A percentile compares a stretch with the other conserved stretches of the same genome.
phyloP scores from a whole-genome alignment of 2,113 vertebrate species.

The Podiceps cristatus region DNA sequence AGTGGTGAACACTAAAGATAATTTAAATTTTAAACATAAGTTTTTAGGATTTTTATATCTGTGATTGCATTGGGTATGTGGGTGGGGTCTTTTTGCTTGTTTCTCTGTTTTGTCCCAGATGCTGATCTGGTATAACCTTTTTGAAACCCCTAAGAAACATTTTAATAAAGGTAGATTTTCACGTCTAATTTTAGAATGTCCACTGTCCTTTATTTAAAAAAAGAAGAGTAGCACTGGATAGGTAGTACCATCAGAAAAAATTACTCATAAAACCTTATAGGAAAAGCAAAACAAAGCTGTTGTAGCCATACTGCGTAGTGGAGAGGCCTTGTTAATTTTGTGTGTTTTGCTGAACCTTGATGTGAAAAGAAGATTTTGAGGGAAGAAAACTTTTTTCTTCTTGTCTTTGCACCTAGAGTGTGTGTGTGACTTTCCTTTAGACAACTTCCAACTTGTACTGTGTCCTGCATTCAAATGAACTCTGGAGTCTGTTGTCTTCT shows the following conservation, averaged over 20 bases:
- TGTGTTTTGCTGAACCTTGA: neutral
- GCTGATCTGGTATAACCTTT: neutral
- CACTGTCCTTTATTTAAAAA: neutral
- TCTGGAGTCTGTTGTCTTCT: neutral
- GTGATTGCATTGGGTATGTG: neutral
- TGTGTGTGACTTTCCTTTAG: neutral
- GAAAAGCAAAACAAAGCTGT: neutral
- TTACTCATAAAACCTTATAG: neutral
- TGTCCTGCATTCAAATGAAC: neutral
- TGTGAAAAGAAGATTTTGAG: neutral
- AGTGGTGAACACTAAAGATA: neutral
- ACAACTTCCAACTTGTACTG: accelerated
- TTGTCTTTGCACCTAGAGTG: neutral
- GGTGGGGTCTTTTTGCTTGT: neutral
- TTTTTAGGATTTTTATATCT: neutral
- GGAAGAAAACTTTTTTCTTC: neutral
- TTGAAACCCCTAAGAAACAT: neutral
- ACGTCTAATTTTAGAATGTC: neutral
- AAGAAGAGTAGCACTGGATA: neutral
- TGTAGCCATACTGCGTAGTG: neutral
- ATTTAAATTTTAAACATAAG: neutral
- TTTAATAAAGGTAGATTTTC: neutral
- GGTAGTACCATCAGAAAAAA: neutral
- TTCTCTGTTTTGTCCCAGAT: neutral
- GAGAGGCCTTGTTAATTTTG: neutral